Conservation (phyloP, 1,140 invertebrate species). For the Eurosta solidaginis region DNA sequence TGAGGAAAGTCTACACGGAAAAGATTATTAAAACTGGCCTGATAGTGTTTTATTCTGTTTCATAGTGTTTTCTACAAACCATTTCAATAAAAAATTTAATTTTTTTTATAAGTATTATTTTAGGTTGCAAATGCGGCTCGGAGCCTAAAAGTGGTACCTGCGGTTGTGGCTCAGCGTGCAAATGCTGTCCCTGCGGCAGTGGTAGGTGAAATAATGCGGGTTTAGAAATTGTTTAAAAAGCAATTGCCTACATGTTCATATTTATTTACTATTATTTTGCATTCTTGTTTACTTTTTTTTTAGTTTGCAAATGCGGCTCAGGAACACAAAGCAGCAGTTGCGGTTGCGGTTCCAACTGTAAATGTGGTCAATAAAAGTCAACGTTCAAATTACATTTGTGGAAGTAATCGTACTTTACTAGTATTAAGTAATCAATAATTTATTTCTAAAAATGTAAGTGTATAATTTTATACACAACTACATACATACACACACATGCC, state of each 20-base stretch:
- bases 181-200: slow-evolving; percentile 47
- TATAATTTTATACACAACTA: neutral
- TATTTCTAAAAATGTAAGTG: neutral
- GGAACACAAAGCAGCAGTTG: neutral
- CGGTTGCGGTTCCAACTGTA: slow-evolving; percentile 9
- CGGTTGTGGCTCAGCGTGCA: slow-evolving; percentile 47
- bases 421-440: neutral
- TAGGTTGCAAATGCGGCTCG: slow-evolving; percentile 55
- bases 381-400: neutral
- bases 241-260: neutral
- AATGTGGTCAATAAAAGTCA: neutral
- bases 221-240: neutral
- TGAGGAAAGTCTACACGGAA: too few species aligned
- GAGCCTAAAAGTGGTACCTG: slow-evolving; percentile 43
- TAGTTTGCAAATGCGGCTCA: slow-evolving; percentile 4
- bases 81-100: neutral
- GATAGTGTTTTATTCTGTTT: too few species aligned
- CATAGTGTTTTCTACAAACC: neutral
- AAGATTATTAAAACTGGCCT: too few species aligned
- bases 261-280: neutral
- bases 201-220: neutral
- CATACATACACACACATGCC: neutral
- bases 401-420: neutral
- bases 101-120: neutral
- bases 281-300: neutral